Percentiles rank a stretch among this genome's conserved stretches.
These are phyloP conservation scores for Nycticorax nycticorax DNA, from an alignment of 2,113 vertebrate genomes.

Conservation along the genomic window DNA sequence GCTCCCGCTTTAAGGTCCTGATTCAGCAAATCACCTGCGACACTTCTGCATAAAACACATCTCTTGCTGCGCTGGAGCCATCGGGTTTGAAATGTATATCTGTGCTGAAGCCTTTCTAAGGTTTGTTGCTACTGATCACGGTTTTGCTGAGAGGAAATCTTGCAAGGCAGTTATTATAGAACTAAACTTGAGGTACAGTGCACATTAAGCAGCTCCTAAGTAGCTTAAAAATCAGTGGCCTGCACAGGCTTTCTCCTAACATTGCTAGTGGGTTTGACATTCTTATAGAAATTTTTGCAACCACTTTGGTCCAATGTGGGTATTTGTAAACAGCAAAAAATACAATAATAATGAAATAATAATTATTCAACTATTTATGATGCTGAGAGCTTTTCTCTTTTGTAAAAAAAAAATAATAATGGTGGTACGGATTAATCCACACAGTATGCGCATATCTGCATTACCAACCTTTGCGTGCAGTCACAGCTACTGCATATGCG, in stretches of 20 bases:
- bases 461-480: neutral
- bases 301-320: neutral
- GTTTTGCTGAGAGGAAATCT: neutral
- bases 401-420: neutral
- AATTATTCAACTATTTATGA: neutral
- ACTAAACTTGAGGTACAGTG: neutral
- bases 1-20: neutral
- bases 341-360: neutral
- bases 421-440: neutral
- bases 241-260: neutral
- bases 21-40: neutral
- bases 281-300: neutral
- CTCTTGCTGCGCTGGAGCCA: neutral
- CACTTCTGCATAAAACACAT: neutral
- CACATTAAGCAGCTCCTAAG: neutral
- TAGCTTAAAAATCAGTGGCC: neutral
- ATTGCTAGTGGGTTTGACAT: neutral
- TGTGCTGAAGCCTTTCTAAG: neutral
- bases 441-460: accelerated
- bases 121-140: neutral
- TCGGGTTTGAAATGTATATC: neutral
- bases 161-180: neutral
- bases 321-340: neutral
- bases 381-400: neutral
- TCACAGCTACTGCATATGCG: neutral